phyloP scores from a whole-genome alignment of 2,888 invertebrate species.

The Rhopalosiphum nymphaeae region DNA sequence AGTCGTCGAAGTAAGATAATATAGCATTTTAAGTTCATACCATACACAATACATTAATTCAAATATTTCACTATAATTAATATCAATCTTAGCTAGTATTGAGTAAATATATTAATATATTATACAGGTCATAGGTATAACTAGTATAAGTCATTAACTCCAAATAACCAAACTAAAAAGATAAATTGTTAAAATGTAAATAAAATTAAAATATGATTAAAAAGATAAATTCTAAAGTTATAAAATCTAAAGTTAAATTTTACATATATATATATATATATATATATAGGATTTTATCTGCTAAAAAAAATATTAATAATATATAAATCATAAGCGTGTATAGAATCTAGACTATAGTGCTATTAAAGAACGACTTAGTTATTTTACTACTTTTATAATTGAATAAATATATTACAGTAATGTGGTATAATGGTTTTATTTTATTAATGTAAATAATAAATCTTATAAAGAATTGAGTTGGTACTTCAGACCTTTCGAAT shows the following conservation, averaged over 20 bases:
- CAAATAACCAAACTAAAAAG: not conserved
- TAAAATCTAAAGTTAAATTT: not conserved
- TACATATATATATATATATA: too few species aligned
- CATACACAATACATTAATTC: not conserved
- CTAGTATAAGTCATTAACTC: not conserved
- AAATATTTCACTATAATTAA: not conserved
- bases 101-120: not conserved
- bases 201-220: not conserved
- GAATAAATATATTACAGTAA: not conserved
- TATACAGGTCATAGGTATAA: not conserved
- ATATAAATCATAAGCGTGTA: not conserved
- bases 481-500: not conserved
- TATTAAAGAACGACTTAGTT: not conserved
- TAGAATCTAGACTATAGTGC: not conserved
- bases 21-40: not conserved
- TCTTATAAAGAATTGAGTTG: not conserved
- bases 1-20: constrained; percentile 64
- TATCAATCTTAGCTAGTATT: not conserved
- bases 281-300: not conserved
- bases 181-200: not conserved
- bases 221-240: not conserved
- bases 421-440: not conserved
- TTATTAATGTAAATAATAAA: not conserved
- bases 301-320: not conserved
- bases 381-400: not conserved